These are phyloP conservation scores for Pelagia noctiluca DNA, from an alignment of 30 jellyfish, hydroid and myxozoan species.

Conservation along the genomic window DNA sequence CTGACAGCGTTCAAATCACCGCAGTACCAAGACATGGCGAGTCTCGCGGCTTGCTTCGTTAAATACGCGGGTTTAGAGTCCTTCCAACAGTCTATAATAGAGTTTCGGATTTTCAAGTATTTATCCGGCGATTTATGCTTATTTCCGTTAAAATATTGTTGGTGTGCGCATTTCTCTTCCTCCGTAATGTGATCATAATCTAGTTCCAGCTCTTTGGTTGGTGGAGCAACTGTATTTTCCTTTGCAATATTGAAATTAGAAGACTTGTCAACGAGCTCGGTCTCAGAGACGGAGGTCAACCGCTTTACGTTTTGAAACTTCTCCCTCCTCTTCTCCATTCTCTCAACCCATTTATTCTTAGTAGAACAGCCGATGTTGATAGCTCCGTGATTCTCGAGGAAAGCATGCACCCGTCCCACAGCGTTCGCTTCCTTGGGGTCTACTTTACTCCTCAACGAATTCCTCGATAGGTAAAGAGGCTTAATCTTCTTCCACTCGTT, in stretches of 20 bases:
- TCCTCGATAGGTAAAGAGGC: slow-evolving; percentile 61
- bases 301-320: slow-evolving; percentile 32
- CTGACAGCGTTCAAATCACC: slow-evolving; percentile 75
- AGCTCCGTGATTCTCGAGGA: slow-evolving; percentile 64
- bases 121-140: slow-evolving; percentile 65
- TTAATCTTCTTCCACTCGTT: slow-evolving; percentile 53
- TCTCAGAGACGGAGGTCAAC: neutral
- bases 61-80: slow-evolving; percentile 68
- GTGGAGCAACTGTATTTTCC: neutral
- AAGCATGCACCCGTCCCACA: slow-evolving; percentile 57
- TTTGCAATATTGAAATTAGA: too few species aligned
- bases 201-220: slow-evolving; percentile 34
- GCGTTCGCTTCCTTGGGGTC: slow-evolving; percentile 77
- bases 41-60: slow-evolving; percentile 63
- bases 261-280: too few species aligned
- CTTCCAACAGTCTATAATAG: slow-evolving; percentile 68
- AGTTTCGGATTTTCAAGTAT: slow-evolving; percentile 64
- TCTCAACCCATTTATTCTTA: slow-evolving; percentile 70
- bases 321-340: slow-evolving; percentile 64
- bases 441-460: slow-evolving; percentile 52
- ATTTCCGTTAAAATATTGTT: slow-evolving; percentile 64
- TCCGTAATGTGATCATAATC: slow-evolving; percentile 52
- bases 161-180: slow-evolving; percentile 46
- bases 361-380: slow-evolving; percentile 67
- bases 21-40: slow-evolving; percentile 71